Base-by-base conservation (phyloP, 2,888 invertebrate genomes). In the Drosophila bunnanda region DNA sequence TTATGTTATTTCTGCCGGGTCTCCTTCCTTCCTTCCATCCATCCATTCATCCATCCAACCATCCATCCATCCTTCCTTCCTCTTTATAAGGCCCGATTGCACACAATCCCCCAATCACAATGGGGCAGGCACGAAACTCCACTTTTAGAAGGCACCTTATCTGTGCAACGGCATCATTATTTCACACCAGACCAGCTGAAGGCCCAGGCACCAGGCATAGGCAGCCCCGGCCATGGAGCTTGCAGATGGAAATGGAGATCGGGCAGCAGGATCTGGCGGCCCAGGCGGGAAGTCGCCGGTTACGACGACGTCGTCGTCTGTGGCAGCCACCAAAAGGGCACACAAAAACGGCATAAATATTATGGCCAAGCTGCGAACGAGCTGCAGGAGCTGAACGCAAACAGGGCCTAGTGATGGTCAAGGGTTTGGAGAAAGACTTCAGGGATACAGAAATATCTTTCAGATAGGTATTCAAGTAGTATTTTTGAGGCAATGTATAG, bases 121-220 rank as follows among this genome's bases (percentile, higher is more conserved):
- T 83, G 81, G 79, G 79, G 83, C 79, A 73, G 77, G 80, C 80
- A 80, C 75, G 81, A 82, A 81, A 75, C 75, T 76, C 76, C 79
- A 80, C 79, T 77, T 83, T 80, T 67, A 73, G 77, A 78, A 76
- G 72, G 71, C 80, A 82, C 81, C 89, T 91, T 91, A 91, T 91
- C 91, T 89, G 84, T 83, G 83, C 84, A 81, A 89, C 89, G 90
- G 90, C 91, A 91, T 91, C 91, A 91, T 89, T 90, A 90, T 84
- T 91, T 91, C 91, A 91, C 91, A 91, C 91, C 82, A 82, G 56
- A 48, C 75, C 53, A 43, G 72, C 72, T 65, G 72, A 62, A 76
- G 64, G 59, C 61, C 46, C 72, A 34, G 58, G 34, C n/a, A n/a
- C 25, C 30, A 30, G 30, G 3, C 30, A n/a, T n/a, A n/a, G n/a